Evolutionary conservation across 37 sponge, comb jelly and placozoan genomes (phyloP), one percentile per base, ranked within the genome.

Genomic region (Mnemiopsis leidyi): DNA sequence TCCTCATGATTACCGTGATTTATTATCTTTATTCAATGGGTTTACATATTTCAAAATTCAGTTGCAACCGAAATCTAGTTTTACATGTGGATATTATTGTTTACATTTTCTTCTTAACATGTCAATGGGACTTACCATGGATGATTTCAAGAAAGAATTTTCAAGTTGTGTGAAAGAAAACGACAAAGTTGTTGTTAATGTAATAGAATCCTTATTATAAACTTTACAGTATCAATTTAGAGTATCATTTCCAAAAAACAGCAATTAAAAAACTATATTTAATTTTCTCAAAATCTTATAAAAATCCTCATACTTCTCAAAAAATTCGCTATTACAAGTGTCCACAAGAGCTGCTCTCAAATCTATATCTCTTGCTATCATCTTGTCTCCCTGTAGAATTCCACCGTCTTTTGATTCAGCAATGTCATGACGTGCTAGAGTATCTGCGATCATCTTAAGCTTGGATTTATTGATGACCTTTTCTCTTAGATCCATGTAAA

Each of bases 11-110:
- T 79, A 36, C 38, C 18, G 35, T 1, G 82, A 36, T 79, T 18
- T 79, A 26, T 1, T 34, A 28, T 36, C 36, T 23, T 7, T 9
- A 2, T 79, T 36, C 37, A 79, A 79, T 26, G 7, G 23, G 82
- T 9, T 34, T 9, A 79, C 3, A 79, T 34, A 79, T 32, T 5
- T 29, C 37, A 28, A 2, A 5, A 20, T 21, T 13, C 23, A 1
- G 3, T 23, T 79, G 36, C 82, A 79, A 79, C 82, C 38, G 13
- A 36, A 21, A 7, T 36, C 16, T 28, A 79, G 37, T 26, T 36
- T 34, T 23, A 79, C 37, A 3, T 79, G 82, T 79, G 82, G 82
- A 29, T 79, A 79, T 79, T 79, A 36, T 79, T 26, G 28, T 7
- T 5, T 31, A 7, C 82, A 79, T 79, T 79, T 79, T 79, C 37